Evolutionary conservation across 2,113 vertebrate genomes (phyloP), one percentile per base, ranked within the genome.

Genomic region (Colius striatus): DNA sequence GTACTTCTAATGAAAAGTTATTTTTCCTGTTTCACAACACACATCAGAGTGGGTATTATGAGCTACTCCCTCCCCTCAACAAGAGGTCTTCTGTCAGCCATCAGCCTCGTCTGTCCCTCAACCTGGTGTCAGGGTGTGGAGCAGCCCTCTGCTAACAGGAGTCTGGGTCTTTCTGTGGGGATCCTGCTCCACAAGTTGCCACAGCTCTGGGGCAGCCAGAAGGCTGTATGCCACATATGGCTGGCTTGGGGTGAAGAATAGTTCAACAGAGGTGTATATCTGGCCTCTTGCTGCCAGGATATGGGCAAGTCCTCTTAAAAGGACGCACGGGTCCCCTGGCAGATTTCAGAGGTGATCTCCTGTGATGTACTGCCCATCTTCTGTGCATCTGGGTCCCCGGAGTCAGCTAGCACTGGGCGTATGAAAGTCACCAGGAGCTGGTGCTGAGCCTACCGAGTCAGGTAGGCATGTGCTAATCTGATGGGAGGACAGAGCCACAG

Each of bases 321-420:
- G 48, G 48, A 22, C 55, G 18, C 8, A 2, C 14, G 12, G 6
- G 19, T 79, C 23, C 41, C 54, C 17, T 32, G 48, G 16, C 34
- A 70, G 63, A 45, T 87, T 71, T 53, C 63, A 47, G 57, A 71
- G 77, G 36, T 17, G 55, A n/a, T 57, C 27, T 53, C 32, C 70
- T 25, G 18, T 48, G 63, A 21, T 11, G 43, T 12, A 4, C 16
- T 70, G 34, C 16, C 27, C 3, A 1, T 45, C 71, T 58, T 38
- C 65, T n/a, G 43, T 47, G 36, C 16, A 4, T 29, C 48, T 5
- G 2, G 26, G 48, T 27, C 55, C 11, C 32, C 25, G 32, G 21
- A 27, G 22, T 7, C 2, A 2, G 32, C 27, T 51, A 13, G 51
- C 1, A 0, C 19, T 21, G 36, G 8, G 26, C 1, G 0, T 26